Evolutionary conservation across 1,140 invertebrate genomes (phyloP).

Genomic region (Marisa cornuarietis): DNA sequence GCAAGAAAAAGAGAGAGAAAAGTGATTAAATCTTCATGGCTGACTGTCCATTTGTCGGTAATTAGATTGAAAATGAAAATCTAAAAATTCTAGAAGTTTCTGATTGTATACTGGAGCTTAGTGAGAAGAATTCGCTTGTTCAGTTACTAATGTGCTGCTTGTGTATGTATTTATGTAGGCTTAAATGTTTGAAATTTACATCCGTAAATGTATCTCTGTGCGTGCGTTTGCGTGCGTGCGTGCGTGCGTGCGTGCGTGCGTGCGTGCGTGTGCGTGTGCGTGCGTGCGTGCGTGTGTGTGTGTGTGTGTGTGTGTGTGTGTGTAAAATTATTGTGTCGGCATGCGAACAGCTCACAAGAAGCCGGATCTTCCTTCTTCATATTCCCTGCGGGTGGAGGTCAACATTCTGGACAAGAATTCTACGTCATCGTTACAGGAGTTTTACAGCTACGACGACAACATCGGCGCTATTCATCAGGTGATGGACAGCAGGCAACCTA

Average conservation of each 20-base stretch:
- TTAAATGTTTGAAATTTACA: not conserved
- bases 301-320: not conserved
- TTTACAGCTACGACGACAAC: constrained; percentile 34
- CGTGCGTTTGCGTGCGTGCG: no score
- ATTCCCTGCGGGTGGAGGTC: constrained; percentile 35
- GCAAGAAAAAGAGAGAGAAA: no score
- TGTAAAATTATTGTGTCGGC: not conserved
- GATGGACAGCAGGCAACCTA: no score
- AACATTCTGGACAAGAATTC: constrained; percentile 37
- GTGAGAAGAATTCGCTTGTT: no score
- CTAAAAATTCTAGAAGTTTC: no score
- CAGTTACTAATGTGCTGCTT: not conserved
- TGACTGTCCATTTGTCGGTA: no score
- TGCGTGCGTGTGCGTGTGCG: no score
- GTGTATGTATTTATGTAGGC: constrained; percentile 16
- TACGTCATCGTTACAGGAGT: constrained; percentile 36
- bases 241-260: no score
- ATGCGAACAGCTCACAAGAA: constrained; percentile 4
- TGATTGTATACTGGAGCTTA: no score
- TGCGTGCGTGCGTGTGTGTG: no score
- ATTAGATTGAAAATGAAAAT: no score
- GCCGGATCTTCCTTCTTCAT: constrained; percentile 33
- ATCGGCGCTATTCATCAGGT: constrained; percentile 32
- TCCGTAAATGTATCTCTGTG: not conserved
- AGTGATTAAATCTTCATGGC: no score